phyloP scores from a whole-genome alignment of 1,140 invertebrate genomes.

The Drosophila mayri region DNA sequence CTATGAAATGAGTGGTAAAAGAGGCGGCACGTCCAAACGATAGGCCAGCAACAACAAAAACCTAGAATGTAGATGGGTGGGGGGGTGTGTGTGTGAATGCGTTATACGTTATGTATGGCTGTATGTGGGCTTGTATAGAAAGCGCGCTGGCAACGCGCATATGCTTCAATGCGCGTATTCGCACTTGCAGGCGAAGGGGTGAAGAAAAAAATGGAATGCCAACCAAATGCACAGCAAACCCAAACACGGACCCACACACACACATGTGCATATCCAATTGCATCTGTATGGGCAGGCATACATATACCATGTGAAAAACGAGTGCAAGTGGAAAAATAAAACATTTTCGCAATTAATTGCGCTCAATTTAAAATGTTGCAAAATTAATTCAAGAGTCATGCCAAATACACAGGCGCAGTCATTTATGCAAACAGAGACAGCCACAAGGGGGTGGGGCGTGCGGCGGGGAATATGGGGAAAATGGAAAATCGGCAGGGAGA shows the following conservation, averaged over 20 bases:
- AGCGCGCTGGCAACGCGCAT: conserved; percentile 63
- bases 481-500: conserved; percentile 28
- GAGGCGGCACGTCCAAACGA: conserved; percentile 73
- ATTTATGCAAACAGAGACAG: conserved; percentile 75
- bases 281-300: conserved; percentile 8
- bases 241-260: conserved; percentile 53
- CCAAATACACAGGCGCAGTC: conserved; percentile 83
- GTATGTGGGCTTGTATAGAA: conserved; percentile 34
- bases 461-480: background rate
- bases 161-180: conserved; percentile 83
- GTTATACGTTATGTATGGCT: conserved; percentile 4
- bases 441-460: background rate
- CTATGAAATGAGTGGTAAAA: conserved; percentile 71
- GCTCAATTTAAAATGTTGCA: conserved; percentile 85
- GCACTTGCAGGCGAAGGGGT: conserved; percentile 72
- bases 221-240: conserved; percentile 73
- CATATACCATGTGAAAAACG: conserved; percentile 51
- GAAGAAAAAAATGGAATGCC: conserved; percentile 39
- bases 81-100: conserved; percentile 18
- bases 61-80: conserved; percentile 22
- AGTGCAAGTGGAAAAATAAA: conserved; percentile 83
- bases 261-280: conserved; percentile 28
- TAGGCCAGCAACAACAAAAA: conserved; percentile 63
- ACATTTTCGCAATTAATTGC: conserved; percentile 84
- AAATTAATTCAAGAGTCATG: conserved; percentile 85